Base-by-base conservation (phyloP, 2,113 vertebrate species). In the Gambusia affinis region DNA sequence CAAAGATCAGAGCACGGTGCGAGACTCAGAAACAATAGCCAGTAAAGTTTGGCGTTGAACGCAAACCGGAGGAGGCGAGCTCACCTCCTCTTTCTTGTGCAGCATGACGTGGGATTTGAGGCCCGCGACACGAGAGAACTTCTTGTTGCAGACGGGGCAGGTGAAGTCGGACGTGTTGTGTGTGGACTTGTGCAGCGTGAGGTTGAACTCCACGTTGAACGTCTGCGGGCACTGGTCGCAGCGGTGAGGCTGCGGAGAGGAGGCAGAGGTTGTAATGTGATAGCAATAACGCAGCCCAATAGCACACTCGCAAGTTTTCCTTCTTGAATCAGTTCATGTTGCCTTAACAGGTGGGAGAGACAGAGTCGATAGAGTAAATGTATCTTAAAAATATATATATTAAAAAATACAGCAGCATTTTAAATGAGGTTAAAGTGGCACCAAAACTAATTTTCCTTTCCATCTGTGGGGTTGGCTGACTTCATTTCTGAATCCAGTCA, bases 31-130 rank as follows among this genome's bases (percentile, higher is more conserved):
- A 0, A 42, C 10, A 37, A n/a, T 24, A n/a, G 6, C 7, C 8
- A 8, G 24, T 57, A 0, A 57, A 3, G 3, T 14, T 47, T 22
- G 44, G 1, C 17, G 44, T 47, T 19, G 44, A 31, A 3, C 0
- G 0, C 8, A 14, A 30, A 8, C 0, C 17, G 30, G n/a, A 12
- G 44, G 44, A 12, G 3, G 12, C 15, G 35, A 60, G 74, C 88
- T 94, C 82, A 99, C 98, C 96, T 99, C 98, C 87, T 99, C 98
- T 87, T 97, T 98, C 81, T 99, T 97, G 47, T 99, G 98, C 12
- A 99, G 94, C 98, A 98, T 98, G 86, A 98, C 91, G 73, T 99
- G 98, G 67, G 98, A 96, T 89, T 99, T 99, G 91, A 99, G 96
- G 89, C 98, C 98, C 87, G 98, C 98, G 72, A 97, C 97, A 69